phyloP scores from a whole-genome alignment of 2,888 invertebrate species.

The Eristalis tenax region DNA sequence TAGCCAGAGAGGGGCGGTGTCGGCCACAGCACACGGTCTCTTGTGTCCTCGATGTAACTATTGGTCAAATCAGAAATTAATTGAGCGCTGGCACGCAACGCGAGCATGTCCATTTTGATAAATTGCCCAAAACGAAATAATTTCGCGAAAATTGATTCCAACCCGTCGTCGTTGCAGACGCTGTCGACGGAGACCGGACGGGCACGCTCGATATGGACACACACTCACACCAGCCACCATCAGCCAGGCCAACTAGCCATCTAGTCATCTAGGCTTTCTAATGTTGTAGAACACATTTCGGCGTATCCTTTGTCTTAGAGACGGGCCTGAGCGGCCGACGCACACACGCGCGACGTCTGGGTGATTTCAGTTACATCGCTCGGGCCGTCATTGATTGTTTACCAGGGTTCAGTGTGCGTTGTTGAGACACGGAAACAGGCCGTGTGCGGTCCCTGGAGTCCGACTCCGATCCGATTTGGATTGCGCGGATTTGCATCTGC shows the following conservation, averaged over 20 bases:
- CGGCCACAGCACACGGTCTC: constrained; percentile 10
- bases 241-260: background rate
- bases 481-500: constrained; percentile 54
- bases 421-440: constrained; percentile 34
- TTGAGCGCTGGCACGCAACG: constrained; percentile 74
- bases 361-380: constrained; percentile 52
- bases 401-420: background rate
- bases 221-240: background rate
- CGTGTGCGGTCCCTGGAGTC: constrained; percentile 42
- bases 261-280: constrained; percentile 59
- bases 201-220: background rate
- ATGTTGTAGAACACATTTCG: constrained; percentile 69
- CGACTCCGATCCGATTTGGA: constrained; percentile 37
- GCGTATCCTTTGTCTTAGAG: constrained; percentile 63
- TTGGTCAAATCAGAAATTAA: constrained; percentile 74
- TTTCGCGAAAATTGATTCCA: constrained; percentile 72
- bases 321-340: background rate
- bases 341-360: background rate
- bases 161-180: constrained; percentile 2
- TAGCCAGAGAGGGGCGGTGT: no score
- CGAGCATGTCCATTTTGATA: constrained; percentile 74
- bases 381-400: constrained; percentile 52
- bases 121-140: constrained; percentile 73
- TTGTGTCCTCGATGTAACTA: constrained; percentile 70
- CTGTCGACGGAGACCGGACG: no score